Conservation (phyloP, 2,888 invertebrate species). For the Prosopocoilus inquinatus region DNA sequence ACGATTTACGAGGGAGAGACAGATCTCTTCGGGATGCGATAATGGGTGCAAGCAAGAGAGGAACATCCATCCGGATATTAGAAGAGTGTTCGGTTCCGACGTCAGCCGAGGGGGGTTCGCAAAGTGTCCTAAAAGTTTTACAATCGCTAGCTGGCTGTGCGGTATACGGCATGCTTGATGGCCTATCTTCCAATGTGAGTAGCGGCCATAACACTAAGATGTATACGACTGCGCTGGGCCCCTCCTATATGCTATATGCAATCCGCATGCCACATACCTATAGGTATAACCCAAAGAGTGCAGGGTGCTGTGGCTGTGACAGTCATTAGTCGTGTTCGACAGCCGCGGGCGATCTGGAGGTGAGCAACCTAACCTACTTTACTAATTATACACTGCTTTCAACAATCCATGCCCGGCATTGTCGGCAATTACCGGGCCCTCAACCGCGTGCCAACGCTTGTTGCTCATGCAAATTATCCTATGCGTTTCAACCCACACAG, state of each 20-base stretch:
- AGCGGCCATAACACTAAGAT: slow-evolving; percentile 62
- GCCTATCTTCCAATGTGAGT: slow-evolving; percentile 66
- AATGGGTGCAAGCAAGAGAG: slow-evolving; percentile 38
- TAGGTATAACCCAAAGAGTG: slow-evolving; percentile 50
- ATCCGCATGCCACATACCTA: slow-evolving; percentile 52
- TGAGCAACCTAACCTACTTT: slow-evolving; percentile 49
- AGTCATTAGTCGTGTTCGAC: slow-evolving; percentile 53
- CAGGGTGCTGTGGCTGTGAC: slow-evolving; percentile 50
- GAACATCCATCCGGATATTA: slow-evolving; percentile 48
- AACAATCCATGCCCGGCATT: slow-evolving; percentile 30
- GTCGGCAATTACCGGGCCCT: slow-evolving; percentile 36
- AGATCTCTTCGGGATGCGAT: slow-evolving; percentile 31
- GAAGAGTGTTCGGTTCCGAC: slow-evolving; percentile 45
- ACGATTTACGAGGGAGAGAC: slow-evolving; percentile 41
- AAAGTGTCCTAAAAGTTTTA: slow-evolving; percentile 63
- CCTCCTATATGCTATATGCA: slow-evolving; percentile 53
- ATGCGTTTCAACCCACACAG: background rate
- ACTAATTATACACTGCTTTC: slow-evolving; percentile 42
- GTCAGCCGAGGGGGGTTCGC: slow-evolving; percentile 29
- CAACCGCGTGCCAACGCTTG: slow-evolving; percentile 33
- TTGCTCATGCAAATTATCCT: slow-evolving; percentile 31
- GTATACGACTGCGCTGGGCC: slow-evolving; percentile 63
- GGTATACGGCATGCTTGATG: slow-evolving; percentile 60
- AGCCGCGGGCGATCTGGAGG: slow-evolving; percentile 48
- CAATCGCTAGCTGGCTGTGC: slow-evolving; percentile 57